Evolutionary conservation across 2,797 vertebrate genomes (phyloP).

Genomic region (Anguilla pacifica): DNA sequence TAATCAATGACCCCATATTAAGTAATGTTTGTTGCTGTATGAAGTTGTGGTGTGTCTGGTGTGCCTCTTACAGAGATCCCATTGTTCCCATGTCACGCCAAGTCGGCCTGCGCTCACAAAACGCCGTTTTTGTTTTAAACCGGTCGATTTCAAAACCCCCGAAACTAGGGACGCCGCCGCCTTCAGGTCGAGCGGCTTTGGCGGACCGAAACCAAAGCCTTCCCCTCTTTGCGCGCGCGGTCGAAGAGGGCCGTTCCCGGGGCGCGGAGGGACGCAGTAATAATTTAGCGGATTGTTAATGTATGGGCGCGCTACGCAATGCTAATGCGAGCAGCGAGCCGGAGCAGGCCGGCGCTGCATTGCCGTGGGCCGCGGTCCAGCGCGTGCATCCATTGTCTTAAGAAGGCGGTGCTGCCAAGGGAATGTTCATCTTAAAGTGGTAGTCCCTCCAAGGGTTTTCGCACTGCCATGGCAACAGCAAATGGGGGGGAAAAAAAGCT

Average conservation of each 20-base stretch:
- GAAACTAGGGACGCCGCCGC: neutral
- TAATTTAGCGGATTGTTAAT: constrained; percentile 25
- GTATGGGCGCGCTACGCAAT: constrained; percentile 7
- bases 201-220: neutral
- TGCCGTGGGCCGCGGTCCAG: constrained; percentile 20
- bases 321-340: constrained; percentile 22
- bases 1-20: neutral
- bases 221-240: neutral
- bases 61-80: neutral
- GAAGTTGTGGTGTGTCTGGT: neutral
- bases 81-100: neutral
- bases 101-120: neutral
- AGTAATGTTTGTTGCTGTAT: neutral
- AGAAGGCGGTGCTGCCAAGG: constrained; percentile 36
- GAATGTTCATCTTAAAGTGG: constrained; percentile 40
- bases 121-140: neutral
- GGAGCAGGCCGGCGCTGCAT: neutral
- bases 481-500: neutral
- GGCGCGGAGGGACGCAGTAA: neutral
- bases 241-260: neutral
- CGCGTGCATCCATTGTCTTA: constrained; percentile 29
- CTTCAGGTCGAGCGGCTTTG: neutral
- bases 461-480: constrained; percentile 42
- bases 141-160: neutral
- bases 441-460: constrained; percentile 26